Base-by-base conservation (phyloP, 1,140 invertebrate genomes). In the Nomia melanderi region DNA sequence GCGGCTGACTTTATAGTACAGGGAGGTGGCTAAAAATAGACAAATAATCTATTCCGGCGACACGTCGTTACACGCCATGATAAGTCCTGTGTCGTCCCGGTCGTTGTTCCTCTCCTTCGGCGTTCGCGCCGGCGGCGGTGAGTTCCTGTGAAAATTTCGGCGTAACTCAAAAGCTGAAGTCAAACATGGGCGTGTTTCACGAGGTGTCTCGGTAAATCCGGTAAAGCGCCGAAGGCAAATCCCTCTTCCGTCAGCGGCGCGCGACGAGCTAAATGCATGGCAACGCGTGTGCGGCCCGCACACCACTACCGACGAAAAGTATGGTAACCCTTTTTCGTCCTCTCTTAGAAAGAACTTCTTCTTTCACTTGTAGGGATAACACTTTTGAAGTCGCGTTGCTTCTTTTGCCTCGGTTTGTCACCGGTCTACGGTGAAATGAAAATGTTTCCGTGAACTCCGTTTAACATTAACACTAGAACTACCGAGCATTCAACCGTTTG, bases 121-220 rank as follows among this genome's bases (percentile, higher is more conserved):
- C 27, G 41, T 36, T 50, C 63, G 59, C 69, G 71, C 44, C 47
- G 63, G 78, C 87, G 85, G 79, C 87, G 86, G 81, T 67, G 82
- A 82, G 73, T 83, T 88, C 88, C 87, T 84, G 83, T 90, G 88
- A 90, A 91, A 90, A 91, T 91, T 91, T 91, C 90, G 91, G 90
- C 87, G 84, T 88, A 87, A 89, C 85, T 90, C 89, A 92, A 92
- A 92, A 90, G 89, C 89, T 81, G 0, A 91, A 89, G 89, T 87
- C 88, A 91, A 92, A 91, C 86, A 91, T 91, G 88, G 91, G 90
- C 88, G 91, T 90, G 91, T 88, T 88, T 78, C 76, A 77, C 81
- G 79, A 82, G 64, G 82, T 83, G 79, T 81, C 74, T 89, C 84
- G 85, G 84, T 88, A 87, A 90, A 90, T 90, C 86, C 84, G 84